A percentile compares a stretch with the other conserved stretches of the same genome.
Evolutionary conservation across 2,888 invertebrate species (phyloP).

Genomic region (Euplexia lucipara): DNA sequence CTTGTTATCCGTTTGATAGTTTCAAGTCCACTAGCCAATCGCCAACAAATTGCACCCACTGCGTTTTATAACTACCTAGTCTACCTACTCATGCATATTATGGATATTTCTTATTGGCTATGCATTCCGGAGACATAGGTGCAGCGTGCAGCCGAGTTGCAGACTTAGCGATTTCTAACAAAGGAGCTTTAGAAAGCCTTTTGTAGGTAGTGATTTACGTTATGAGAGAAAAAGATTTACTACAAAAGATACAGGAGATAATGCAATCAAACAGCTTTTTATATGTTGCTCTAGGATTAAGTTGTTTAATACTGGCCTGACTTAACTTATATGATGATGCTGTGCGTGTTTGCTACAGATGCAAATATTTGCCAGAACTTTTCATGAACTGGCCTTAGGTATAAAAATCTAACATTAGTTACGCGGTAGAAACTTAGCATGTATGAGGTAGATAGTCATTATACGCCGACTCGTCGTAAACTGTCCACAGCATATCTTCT

Average conservation of each 20-base stretch:
- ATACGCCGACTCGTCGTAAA: conserved; percentile 9
- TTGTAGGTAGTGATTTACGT: conserved; percentile 8
- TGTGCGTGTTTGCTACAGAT: background rate
- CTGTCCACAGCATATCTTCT: conserved; percentile 41
- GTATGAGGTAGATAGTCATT: conserved; percentile 23
- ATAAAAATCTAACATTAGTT: background rate
- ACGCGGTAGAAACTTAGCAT: conserved; percentile 12
- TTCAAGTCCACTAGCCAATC: conserved; percentile 45
- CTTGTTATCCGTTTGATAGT: conserved; percentile 50
- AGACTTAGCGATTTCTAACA: conserved; percentile 15
- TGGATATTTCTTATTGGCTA: conserved; percentile 4
- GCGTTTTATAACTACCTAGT: conserved; percentile 11
- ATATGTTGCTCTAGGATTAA: no score
- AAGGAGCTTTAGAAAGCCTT: background rate
- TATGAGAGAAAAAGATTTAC: background rate
- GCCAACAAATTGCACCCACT: conserved; percentile 34
- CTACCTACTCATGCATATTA: conserved; percentile 7
- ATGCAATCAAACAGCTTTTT: no score
- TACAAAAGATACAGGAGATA: background rate
- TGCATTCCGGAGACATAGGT: conserved; percentile 19
- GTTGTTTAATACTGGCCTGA: no score
- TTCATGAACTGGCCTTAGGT: background rate
- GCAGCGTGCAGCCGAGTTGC: conserved; percentile 4
- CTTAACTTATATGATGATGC: background rate
- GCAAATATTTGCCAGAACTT: background rate